Conservation (phyloP, 2,888 invertebrate species). For the Ecliptopera silaceata region DNA sequence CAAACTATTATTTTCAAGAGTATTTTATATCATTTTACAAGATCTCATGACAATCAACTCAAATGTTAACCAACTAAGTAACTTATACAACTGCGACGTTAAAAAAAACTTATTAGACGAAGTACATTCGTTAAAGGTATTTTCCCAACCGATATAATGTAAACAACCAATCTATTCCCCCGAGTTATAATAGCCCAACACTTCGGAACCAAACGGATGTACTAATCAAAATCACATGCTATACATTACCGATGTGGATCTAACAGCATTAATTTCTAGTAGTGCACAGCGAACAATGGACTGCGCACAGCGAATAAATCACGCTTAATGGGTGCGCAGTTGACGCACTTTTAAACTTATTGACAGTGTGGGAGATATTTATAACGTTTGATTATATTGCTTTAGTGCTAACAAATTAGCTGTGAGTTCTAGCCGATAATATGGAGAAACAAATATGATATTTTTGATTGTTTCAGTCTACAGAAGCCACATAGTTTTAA, state of each 20-base stretch:
- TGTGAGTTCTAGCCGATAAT: neutral
- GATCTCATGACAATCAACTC: no score
- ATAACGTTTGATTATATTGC: constrained; percentile 29
- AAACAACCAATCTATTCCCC: constrained; percentile 37
- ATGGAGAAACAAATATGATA: neutral
- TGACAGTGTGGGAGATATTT: constrained; percentile 54
- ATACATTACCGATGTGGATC: constrained; percentile 54
- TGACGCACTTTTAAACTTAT: constrained; percentile 65
- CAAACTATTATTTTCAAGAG: no score
- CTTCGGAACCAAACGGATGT: constrained; percentile 49
- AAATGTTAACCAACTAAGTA: neutral
- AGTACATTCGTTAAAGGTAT: constrained; percentile 23
- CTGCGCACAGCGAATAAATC: constrained; percentile 59
- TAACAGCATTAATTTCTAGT: constrained; percentile 45
- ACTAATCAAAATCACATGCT: constrained; percentile 54
- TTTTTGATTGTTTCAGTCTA: no score
- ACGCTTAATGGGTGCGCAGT: constrained; percentile 56
- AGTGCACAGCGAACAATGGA: constrained; percentile 63
- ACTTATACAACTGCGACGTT: neutral
- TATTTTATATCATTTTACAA: no score
- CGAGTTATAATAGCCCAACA: constrained; percentile 50
- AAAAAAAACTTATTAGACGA: neutral
- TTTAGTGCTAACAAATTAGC: constrained; percentile 29
- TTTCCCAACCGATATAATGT: constrained; percentile 37
- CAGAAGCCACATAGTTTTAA: no score